Evolutionary conservation across 2,113 vertebrate genomes (phyloP).

Genomic region (Serilophus lunatus): DNA sequence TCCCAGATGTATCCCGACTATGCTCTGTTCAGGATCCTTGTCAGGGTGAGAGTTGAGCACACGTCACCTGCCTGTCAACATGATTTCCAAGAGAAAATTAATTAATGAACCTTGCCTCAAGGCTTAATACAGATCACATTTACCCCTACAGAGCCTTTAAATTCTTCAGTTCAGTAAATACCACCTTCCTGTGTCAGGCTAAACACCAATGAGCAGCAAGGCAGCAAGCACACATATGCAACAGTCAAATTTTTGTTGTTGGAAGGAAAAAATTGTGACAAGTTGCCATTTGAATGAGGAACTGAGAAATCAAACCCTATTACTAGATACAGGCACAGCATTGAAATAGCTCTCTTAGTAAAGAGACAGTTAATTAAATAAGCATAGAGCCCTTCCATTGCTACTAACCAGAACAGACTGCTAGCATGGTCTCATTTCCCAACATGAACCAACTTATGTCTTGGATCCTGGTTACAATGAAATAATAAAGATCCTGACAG

Average conservation of each 20-base stretch:
- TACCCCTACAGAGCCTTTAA: not conserved
- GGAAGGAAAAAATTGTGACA: not conserved
- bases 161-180: not conserved
- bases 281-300: not conserved
- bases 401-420: not conserved
- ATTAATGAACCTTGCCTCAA: not conserved
- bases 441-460: not conserved
- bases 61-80: not conserved
- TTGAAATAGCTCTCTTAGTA: not conserved
- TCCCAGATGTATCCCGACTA: not conserved
- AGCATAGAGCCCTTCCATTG: not conserved
- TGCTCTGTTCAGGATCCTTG: not conserved
- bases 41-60: not conserved
- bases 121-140: not conserved
- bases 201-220: not conserved
- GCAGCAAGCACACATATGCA: not conserved
- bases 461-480: not conserved
- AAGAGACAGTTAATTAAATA: not conserved
- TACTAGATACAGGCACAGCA: not conserved
- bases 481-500: not conserved
- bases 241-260: not conserved
- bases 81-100: not conserved
- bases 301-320: not conserved
- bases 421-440: not conserved
- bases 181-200: not conserved